Conservation (phyloP, 2,888 invertebrate species). For the Colostygia pectinataria region DNA sequence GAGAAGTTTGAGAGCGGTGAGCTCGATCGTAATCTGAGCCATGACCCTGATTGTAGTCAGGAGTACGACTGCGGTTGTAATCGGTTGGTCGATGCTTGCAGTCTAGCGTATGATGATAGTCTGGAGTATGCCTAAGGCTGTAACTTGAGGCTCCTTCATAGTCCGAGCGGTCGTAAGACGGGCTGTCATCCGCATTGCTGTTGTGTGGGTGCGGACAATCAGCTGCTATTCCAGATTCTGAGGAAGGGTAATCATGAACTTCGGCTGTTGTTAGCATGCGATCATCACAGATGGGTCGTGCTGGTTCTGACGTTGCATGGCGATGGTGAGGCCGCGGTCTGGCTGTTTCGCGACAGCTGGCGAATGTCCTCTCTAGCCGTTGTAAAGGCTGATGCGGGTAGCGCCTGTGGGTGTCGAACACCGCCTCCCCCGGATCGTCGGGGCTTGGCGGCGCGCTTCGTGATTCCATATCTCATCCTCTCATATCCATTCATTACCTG, state of each 20-base stretch:
- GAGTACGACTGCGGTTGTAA: constrained; percentile 72
- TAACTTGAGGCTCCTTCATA: constrained; percentile 74
- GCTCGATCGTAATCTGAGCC: constrained; percentile 67
- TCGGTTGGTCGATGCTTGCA: constrained; percentile 68
- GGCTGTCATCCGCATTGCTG: constrained; percentile 74
- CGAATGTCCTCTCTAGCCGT: constrained; percentile 68
- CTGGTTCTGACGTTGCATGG: constrained; percentile 74
- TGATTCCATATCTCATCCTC: constrained; percentile 82
- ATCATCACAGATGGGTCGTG: constrained; percentile 74
- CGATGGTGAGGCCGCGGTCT: constrained; percentile 72
- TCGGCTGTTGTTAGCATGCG: constrained; percentile 75
- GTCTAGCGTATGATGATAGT: constrained; percentile 70
- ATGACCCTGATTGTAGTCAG: constrained; percentile 71
- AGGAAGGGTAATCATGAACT: constrained; percentile 80
- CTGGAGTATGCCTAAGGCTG: constrained; percentile 67
- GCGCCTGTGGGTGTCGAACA: constrained; percentile 89
- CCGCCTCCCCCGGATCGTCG: constrained; percentile 82
- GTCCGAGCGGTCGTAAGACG: constrained; percentile 74
- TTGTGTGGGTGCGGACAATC: constrained; percentile 77
- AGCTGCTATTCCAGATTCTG: constrained; percentile 79
- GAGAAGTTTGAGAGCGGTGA: constrained; percentile 70
- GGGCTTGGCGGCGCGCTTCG: constrained; percentile 83
- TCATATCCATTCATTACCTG: constrained; percentile 70
- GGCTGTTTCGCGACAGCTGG: constrained; percentile 71
- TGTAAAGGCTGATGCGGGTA: constrained; percentile 82